These are phyloP conservation scores for Cettia cetti DNA, from an alignment of 2,113 vertebrate species.

Conservation along the genomic window DNA sequence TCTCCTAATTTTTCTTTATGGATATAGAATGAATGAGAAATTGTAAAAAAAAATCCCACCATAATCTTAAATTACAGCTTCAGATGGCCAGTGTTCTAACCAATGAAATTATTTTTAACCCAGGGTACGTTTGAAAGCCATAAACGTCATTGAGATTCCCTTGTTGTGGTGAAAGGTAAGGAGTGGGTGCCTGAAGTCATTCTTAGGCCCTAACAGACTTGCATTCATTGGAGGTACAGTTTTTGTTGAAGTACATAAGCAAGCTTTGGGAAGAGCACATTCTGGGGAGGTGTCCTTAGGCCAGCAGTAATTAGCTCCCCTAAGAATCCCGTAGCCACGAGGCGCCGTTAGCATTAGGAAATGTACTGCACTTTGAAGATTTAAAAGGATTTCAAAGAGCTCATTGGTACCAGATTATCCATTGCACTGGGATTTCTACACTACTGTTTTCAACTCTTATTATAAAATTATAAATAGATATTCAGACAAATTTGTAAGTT, in stretches of 20 bases:
- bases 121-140: neutral
- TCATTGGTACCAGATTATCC: neutral
- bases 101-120: neutral
- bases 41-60: neutral
- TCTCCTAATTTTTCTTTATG: neutral
- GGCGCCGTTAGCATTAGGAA: neutral
- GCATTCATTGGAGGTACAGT: neutral
- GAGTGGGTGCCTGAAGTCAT: neutral
- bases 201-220: neutral
- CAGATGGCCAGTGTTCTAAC: neutral
- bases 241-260: neutral
- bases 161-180: neutral
- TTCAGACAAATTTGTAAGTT: neutral
- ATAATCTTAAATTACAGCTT: neutral
- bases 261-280: neutral
- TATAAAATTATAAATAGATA: neutral
- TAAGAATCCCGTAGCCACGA: neutral
- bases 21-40: neutral
- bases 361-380: neutral
- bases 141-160: neutral
- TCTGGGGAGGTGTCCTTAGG: neutral
- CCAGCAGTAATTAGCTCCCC: neutral
- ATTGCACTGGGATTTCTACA: neutral
- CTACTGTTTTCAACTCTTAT: neutral
- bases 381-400: neutral